These are phyloP conservation scores for Lemur catta DNA, from an alignment of 2,797 vertebrate species.

Conservation along the genomic window DNA sequence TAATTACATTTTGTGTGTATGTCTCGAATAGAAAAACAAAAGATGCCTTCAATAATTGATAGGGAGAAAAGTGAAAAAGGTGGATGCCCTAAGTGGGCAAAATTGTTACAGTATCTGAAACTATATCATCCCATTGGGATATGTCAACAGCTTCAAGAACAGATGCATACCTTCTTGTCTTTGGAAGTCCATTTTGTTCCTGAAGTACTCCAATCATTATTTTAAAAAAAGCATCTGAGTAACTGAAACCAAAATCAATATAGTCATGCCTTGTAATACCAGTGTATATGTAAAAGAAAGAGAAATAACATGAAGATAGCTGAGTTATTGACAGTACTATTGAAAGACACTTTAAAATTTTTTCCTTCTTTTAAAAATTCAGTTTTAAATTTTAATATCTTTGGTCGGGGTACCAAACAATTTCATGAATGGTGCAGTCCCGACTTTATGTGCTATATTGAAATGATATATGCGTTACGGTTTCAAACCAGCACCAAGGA, in stretches of 20 bases:
- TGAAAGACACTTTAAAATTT: background rate
- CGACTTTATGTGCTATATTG: background rate
- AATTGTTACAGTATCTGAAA: background rate
- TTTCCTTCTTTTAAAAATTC: background rate
- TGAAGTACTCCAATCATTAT: background rate
- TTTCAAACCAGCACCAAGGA: background rate
- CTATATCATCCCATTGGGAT: background rate
- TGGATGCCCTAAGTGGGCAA: background rate
- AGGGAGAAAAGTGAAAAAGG: background rate
- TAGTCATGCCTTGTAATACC: background rate
- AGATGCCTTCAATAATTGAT: background rate
- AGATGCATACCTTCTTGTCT: background rate
- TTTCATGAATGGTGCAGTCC: background rate
- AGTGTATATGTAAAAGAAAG: background rate
- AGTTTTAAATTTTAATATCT: background rate
- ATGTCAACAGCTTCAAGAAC: background rate
- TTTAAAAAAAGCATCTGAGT: background rate
- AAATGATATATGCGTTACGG: background rate
- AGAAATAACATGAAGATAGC: background rate
- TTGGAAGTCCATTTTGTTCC: background rate
- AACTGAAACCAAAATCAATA: conserved; percentile 1
- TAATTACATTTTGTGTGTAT: background rate
- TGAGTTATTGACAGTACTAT: background rate
- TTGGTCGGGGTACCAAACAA: background rate
- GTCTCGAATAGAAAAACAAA: background rate